Conservation (phyloP, 2,113 vertebrate genomes). For the Paratilapia polleni region DNA sequence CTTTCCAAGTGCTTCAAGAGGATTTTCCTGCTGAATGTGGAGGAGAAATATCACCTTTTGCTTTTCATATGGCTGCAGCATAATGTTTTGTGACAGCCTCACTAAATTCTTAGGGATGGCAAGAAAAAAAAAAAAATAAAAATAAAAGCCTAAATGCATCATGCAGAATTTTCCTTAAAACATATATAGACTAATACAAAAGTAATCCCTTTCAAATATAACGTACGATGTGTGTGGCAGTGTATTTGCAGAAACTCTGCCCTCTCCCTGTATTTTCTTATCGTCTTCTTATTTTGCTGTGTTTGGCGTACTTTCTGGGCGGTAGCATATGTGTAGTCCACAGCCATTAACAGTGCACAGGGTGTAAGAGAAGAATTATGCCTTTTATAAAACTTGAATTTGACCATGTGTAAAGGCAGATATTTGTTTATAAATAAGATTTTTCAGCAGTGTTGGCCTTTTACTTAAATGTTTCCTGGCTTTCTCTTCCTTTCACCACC, state of each 20-base stretch:
- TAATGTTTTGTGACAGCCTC: slow-evolving; percentile 38
- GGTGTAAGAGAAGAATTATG: background rate
- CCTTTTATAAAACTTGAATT: slow-evolving; percentile 17
- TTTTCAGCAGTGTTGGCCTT: background rate
- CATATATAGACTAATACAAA: background rate
- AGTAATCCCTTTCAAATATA: background rate
- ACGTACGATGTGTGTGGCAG: background rate
- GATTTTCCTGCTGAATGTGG: slow-evolving; percentile 59
- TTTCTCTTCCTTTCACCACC: background rate
- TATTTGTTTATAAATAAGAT: slow-evolving; percentile 8
- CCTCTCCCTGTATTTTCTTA: no score
- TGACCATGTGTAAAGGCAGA: slow-evolving; percentile 16
- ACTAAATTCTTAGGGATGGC: slow-evolving; percentile 18
- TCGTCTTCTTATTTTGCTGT: no score
- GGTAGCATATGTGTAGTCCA: background rate
- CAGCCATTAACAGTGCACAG: background rate
- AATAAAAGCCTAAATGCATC: background rate
- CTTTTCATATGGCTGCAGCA: slow-evolving; percentile 24
- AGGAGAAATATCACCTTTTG: slow-evolving; percentile 37
- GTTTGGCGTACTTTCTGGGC: no score
- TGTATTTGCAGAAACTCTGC: background rate
- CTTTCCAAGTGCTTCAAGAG: slow-evolving; percentile 66
- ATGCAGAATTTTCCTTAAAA: background rate
- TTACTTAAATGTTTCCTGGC: background rate
- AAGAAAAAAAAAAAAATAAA: background rate